Conservation (phyloP, 2,797 vertebrate species). For the Peromyscus eremicus region DNA sequence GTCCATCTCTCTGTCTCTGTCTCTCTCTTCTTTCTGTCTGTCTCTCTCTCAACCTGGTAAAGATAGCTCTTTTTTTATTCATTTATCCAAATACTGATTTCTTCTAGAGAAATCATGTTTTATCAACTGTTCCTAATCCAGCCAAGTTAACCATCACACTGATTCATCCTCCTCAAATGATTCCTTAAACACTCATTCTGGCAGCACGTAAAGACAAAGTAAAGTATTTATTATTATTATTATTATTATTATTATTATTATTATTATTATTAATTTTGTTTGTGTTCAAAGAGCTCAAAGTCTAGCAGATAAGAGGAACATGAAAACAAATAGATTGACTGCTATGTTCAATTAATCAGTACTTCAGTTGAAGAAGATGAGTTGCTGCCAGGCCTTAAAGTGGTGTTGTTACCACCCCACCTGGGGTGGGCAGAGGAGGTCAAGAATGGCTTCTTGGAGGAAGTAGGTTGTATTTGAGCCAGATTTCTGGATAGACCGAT, state of each 20-base stretch:
- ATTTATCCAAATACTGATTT: not conserved
- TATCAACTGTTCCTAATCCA: not conserved
- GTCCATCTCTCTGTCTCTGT: not conserved
- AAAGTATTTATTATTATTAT: not conserved
- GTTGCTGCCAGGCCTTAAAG: not conserved
- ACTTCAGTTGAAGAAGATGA: not conserved
- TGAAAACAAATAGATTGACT: not conserved
- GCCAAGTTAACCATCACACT: not conserved
- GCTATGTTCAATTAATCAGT: not conserved
- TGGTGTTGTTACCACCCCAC: not conserved
- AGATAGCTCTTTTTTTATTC: not conserved
- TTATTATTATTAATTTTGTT: not conserved
- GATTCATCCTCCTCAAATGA: not conserved
- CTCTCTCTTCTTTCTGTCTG: not conserved
- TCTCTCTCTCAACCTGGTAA: not conserved
- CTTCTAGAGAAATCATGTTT: not conserved
- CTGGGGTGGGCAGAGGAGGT: not conserved
- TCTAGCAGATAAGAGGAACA: not conserved
- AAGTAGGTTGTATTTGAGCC: not conserved
- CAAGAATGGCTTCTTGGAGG: not conserved
- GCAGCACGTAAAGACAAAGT: not conserved
- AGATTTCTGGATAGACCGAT: not conserved
- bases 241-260: too few relatives aligned
- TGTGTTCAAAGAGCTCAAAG: slow-evolving; percentile 10
- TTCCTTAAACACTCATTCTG: not conserved